These are phyloP conservation scores for Plebejus argus DNA, from an alignment of 2,888 invertebrate genomes.

Conservation along the genomic window DNA sequence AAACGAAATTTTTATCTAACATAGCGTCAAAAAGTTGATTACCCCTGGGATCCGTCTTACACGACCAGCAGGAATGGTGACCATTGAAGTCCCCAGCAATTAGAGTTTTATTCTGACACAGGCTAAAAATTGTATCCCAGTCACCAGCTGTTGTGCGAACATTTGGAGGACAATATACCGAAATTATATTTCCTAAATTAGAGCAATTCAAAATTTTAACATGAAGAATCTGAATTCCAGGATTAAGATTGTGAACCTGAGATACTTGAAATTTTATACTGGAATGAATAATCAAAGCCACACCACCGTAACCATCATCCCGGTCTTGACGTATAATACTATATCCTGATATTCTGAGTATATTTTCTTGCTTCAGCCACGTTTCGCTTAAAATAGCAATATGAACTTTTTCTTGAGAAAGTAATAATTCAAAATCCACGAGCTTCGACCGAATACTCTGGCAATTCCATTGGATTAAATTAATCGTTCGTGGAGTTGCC, in stretches of 20 bases:
- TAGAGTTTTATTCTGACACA: slow-evolving; percentile 23
- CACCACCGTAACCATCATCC: not conserved
- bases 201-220: slow-evolving; percentile 29
- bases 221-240: slow-evolving; percentile 23
- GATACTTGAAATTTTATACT: not conserved
- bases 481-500: not conserved
- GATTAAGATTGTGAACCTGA: not conserved
- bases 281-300: slow-evolving; percentile 14
- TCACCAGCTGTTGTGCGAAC: slow-evolving; percentile 19
- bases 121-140: slow-evolving; percentile 33
- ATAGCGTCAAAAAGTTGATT: slow-evolving; percentile 20
- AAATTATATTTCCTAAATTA: slow-evolving; percentile 28
- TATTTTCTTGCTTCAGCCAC: not conserved
- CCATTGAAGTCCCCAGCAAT: slow-evolving; percentile 34
- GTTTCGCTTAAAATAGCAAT: slow-evolving; percentile 23
- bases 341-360: not conserved
- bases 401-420: slow-evolving; percentile 33
- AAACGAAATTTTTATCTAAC: not conserved
- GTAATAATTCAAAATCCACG: slow-evolving; percentile 25
- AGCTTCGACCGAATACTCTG: slow-evolving; percentile 32
- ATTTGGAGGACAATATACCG: slow-evolving; percentile 32
- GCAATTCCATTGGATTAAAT: slow-evolving; percentile 33
- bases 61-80: slow-evolving; percentile 31
- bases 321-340: slow-evolving; percentile 13
- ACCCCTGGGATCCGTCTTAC: slow-evolving; percentile 9